A percentile compares a stretch with the other conserved stretches of the same genome.
These are phyloP conservation scores for Ophiothrix spiculata DNA, from an alignment of 35 echinoderm and acorn worm genomes.

Conservation along the genomic window DNA sequence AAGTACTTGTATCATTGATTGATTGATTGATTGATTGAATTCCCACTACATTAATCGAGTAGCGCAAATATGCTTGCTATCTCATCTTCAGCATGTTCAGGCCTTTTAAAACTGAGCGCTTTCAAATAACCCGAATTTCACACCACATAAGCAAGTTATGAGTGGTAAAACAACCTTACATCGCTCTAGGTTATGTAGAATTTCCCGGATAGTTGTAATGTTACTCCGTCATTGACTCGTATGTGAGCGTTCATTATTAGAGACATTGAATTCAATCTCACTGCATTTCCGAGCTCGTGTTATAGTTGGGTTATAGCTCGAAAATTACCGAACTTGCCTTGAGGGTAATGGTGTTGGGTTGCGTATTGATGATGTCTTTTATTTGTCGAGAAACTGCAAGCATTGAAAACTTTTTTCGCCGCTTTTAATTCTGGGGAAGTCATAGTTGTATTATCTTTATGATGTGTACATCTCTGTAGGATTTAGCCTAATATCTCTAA, in stretches of 20 bases:
- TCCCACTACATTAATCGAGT: too few species aligned
- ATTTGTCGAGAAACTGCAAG: neutral
- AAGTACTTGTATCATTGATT: too few species aligned
- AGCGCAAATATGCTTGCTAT: too few species aligned
- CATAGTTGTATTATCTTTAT: neutral
- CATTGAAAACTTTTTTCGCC: slow-evolving; percentile 5
- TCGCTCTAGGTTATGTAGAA: neutral
- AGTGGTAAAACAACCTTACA: slow-evolving; percentile 12
- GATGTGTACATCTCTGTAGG: neutral
- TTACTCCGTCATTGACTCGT: neutral
- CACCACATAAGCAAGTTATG: neutral
- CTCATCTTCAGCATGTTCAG: neutral
- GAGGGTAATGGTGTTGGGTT: neutral
- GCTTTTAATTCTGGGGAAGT: neutral
- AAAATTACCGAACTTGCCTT: neutral
- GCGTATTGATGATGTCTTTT: neutral
- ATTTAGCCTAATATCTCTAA: neutral
- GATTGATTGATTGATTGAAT: too few species aligned
- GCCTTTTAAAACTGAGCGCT: slow-evolving; percentile 1
- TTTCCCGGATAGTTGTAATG: neutral
- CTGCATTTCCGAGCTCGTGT: neutral
- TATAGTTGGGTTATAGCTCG: neutral
- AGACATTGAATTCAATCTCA: neutral
- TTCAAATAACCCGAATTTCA: slow-evolving; percentile 1
- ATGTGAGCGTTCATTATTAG: neutral